Conservation (phyloP, 2,113 vertebrate genomes). For the Rhinichthys klamathensis region DNA sequence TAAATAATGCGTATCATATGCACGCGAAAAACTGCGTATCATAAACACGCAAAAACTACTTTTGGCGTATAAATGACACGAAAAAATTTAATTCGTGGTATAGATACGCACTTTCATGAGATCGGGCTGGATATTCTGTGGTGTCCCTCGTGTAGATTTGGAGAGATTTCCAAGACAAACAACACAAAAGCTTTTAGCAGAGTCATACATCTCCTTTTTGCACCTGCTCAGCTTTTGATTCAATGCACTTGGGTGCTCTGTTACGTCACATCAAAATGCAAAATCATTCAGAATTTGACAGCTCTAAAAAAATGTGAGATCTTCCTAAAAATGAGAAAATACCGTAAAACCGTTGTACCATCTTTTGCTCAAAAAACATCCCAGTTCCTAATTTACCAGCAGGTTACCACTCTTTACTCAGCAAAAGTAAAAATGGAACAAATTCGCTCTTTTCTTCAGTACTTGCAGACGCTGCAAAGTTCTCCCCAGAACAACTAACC, state of each 20-base stretch:
- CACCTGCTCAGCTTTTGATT: conserved; percentile 1
- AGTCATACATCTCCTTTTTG: not conserved
- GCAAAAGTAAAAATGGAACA: not conserved
- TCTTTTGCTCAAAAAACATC: not conserved
- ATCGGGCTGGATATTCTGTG: too few relatives aligned
- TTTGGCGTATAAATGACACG: too few relatives aligned
- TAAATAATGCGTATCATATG: too few relatives aligned
- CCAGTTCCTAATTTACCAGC: not conserved
- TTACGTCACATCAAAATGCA: not conserved
- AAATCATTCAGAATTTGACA: not conserved
- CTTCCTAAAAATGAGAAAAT: not conserved
- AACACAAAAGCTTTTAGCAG: not conserved
- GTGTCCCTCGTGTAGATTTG: not conserved
- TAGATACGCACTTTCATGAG: too few relatives aligned
- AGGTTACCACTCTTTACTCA: not conserved
- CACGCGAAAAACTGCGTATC: too few relatives aligned
- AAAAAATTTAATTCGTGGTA: too few relatives aligned
- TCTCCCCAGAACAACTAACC: not conserved
- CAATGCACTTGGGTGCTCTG: not conserved
- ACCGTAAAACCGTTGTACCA: not conserved
- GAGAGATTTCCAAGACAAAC: not conserved
- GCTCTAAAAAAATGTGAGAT: not conserved
- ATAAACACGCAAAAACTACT: too few relatives aligned
- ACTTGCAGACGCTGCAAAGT: not conserved
- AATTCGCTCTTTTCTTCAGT: not conserved